phyloP scores from a whole-genome alignment of 1,140 invertebrate genomes.

The Tribolium madens region DNA sequence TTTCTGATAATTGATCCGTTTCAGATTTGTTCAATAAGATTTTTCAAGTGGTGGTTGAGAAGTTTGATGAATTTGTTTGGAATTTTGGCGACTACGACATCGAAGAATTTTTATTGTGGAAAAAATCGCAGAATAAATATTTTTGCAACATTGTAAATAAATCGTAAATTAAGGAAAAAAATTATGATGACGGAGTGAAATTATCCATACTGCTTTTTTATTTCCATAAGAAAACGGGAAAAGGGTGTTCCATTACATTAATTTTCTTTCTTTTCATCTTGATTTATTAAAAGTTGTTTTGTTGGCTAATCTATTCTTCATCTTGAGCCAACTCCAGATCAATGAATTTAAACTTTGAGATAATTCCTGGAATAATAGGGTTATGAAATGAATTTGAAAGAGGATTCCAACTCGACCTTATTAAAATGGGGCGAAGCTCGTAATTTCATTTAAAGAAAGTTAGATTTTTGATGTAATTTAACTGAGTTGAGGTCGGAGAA shows the following conservation, averaged over 20 bases:
- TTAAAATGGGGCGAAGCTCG: constrained; percentile 11
- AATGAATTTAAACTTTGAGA: constrained; percentile 35
- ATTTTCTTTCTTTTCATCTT: constrained; percentile 27
- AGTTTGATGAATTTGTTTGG: constrained; percentile 1
- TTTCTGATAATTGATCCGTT: not conserved
- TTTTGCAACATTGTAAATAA: not conserved
- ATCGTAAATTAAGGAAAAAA: not conserved
- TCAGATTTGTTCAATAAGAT: constrained; percentile 13
- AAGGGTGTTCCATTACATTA: constrained; percentile 32
- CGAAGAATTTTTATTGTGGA: not conserved
- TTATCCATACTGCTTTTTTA: not conserved
- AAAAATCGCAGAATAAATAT: not conserved
- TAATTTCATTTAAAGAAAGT: constrained; percentile 22
- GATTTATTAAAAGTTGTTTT: constrained; percentile 35
- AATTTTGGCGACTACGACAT: not conserved
- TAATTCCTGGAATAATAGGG: constrained; percentile 17
- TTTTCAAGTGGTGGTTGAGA: not conserved
- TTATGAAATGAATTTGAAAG: constrained; percentile 29
- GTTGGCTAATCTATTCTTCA: constrained; percentile 34
- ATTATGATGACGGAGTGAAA: not conserved
- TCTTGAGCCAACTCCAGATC: constrained; percentile 18
- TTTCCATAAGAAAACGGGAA: not conserved
- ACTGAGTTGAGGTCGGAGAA: not conserved
- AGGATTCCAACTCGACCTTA: not conserved
- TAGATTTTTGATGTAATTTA: constrained; percentile 10